These are phyloP conservation scores for Caretta caretta DNA, from an alignment of 2,113 vertebrate species.

Conservation along the genomic window DNA sequence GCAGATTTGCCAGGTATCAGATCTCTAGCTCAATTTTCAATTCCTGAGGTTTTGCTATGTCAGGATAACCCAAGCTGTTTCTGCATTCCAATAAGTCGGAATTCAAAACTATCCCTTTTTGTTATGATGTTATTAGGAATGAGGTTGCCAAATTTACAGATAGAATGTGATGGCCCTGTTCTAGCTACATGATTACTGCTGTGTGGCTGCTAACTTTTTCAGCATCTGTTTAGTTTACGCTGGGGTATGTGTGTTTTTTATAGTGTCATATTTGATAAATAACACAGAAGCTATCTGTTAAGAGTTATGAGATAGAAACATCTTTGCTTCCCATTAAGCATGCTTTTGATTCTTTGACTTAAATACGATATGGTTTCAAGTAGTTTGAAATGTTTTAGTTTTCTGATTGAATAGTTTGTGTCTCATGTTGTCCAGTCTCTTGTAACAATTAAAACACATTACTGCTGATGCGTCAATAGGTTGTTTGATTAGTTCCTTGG, in stretches of 20 bases:
- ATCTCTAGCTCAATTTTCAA: background rate
- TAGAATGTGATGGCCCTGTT: background rate
- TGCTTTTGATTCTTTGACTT: background rate
- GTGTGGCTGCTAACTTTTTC: background rate
- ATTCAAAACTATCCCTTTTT: slow-evolving; percentile 9
- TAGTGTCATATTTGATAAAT: background rate
- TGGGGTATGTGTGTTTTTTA: rapidly evolving
- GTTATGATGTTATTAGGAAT: slow-evolving; percentile 23
- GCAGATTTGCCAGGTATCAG: background rate
- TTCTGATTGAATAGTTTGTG: background rate
- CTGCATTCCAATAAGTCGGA: background rate
- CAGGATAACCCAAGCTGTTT: background rate
- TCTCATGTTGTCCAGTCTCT: background rate
- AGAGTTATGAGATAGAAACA: background rate
- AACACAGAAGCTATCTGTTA: background rate
- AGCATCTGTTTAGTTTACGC: background rate
- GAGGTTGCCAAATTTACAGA: background rate
- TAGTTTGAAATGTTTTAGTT: background rate
- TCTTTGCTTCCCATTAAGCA: background rate
- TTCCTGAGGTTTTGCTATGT: rapidly evolving
- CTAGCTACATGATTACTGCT: background rate
- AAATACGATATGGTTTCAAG: background rate
- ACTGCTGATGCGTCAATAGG: background rate
- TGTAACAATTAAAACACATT: background rate
- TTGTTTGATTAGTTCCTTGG: background rate